phyloP scores from a whole-genome alignment of 2,888 invertebrate species.

The Drosophila recens region DNA sequence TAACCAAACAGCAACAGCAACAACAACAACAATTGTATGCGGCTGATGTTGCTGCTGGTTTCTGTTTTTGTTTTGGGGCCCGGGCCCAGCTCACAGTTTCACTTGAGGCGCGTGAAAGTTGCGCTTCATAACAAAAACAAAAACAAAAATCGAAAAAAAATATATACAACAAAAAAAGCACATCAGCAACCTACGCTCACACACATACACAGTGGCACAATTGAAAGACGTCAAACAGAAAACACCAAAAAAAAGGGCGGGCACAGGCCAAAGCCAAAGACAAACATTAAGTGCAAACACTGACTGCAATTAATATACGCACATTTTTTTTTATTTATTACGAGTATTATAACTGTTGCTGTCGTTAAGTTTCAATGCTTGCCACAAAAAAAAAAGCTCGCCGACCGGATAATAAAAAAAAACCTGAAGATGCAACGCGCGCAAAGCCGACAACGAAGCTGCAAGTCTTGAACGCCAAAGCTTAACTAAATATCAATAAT shows the following conservation, averaged over 20 bases:
- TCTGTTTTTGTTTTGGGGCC: constrained; percentile 17
- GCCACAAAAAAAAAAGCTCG: constrained; percentile 16
- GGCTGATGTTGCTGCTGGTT: constrained; percentile 14
- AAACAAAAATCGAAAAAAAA: constrained; percentile 31
- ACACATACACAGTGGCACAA: constrained; percentile 26
- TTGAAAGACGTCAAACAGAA: constrained; percentile 35
- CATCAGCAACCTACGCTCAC: constrained; percentile 15
- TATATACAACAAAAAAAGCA: constrained; percentile 15
- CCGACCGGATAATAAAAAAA: constrained; percentile 22
- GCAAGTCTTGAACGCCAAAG: constrained; percentile 9
- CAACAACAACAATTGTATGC: neutral
- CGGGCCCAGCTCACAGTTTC: constrained; percentile 68
- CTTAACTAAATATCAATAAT: neutral
- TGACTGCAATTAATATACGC: constrained; percentile 54
- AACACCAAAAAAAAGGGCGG: constrained; percentile 39
- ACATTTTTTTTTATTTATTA: constrained; percentile 29
- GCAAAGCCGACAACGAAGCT: constrained; percentile 27
- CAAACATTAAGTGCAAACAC: constrained; percentile 33
- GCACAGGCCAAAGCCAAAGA: constrained; percentile 35
- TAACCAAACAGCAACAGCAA: constrained; percentile 15
- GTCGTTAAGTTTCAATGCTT: constrained; percentile 27
- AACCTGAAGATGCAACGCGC: constrained; percentile 41
- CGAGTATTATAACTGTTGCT: constrained; percentile 8
- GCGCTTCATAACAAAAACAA: constrained; percentile 60
- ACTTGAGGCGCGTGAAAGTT: constrained; percentile 78